Conservation (phyloP, 2,888 invertebrate species). For the Lysandra bellargus region DNA sequence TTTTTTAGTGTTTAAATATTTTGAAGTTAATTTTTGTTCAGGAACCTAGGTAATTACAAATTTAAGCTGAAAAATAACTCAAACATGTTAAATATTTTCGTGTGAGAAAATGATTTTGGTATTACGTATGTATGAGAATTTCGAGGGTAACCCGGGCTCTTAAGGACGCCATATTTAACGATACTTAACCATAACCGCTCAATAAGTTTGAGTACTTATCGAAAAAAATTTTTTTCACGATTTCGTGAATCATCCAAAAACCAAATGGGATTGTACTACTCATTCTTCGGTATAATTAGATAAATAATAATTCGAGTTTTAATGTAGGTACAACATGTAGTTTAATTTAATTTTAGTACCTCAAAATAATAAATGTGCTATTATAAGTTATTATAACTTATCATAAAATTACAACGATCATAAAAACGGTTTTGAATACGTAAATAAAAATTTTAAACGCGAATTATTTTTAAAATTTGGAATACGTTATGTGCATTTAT, state of each 20-base stretch:
- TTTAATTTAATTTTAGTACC: not conserved
- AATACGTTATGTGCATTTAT: not conserved
- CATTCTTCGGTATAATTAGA: not conserved
- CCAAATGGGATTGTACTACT: not conserved
- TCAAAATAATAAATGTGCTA: not conserved
- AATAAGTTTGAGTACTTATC: no score
- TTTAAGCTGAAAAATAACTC: no score
- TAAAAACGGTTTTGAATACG: not conserved
- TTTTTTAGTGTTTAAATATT: no score
- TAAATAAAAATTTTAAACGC: not conserved
- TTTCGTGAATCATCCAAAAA: not conserved
- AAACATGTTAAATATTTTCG: no score
- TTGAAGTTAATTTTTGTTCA: no score
- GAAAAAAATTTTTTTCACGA: no score
- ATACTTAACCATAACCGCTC: no score
- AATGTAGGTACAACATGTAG: not conserved
- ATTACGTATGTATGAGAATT: no score
- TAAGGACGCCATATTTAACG: no score
- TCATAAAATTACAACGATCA: not conserved
- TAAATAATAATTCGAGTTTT: not conserved
- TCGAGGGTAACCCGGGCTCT: no score
- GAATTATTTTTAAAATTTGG: not conserved
- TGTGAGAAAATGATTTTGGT: no score
- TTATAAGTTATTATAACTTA: not conserved
- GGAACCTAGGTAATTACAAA: no score